Percentiles rank a stretch among this genome's conserved stretches.
Evolutionary conservation across 2,797 vertebrate species (phyloP).

Genomic region (Bufotes viridis): DNA sequence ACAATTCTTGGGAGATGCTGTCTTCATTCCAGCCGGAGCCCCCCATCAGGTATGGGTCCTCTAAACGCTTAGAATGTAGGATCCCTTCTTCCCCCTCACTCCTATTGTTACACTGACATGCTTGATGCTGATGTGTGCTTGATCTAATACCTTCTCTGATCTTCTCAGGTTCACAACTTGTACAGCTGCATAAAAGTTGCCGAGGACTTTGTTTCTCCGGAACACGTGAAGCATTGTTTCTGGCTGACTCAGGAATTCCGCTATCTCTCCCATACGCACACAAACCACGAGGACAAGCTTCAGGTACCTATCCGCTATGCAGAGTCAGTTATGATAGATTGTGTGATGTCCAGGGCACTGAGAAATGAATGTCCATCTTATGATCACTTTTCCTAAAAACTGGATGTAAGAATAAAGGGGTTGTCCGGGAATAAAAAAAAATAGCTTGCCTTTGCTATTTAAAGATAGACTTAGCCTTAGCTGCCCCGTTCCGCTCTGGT

Average conservation of each 20-base stretch:
- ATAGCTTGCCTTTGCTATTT: too few species aligned
- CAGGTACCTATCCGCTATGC: conserved; percentile 70
- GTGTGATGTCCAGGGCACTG: background rate
- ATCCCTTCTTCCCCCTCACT: background rate
- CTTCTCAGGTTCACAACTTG: conserved; percentile 78
- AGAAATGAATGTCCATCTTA: too few species aligned
- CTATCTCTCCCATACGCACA: conserved; percentile 79
- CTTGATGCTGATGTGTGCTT: too few species aligned
- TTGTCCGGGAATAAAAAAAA: too few species aligned
- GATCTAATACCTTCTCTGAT: background rate
- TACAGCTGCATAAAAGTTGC: conserved; percentile 84
- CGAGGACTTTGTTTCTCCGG: conserved; percentile 83
- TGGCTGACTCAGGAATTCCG: conserved; percentile 84
- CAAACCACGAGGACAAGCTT: conserved; percentile 81
- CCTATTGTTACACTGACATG: background rate
- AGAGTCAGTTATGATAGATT: background rate
- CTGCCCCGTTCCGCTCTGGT: too few species aligned
- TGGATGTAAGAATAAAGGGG: too few species aligned
- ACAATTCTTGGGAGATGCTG: conserved; percentile 81
- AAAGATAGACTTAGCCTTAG: too few species aligned
- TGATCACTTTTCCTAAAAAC: too few species aligned
- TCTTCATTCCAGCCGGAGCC: conserved; percentile 82
- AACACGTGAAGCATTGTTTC: conserved; percentile 83
- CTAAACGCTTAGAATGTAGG: background rate
- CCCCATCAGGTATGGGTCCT: conserved; percentile 75